Evolutionary conservation across 2,797 vertebrate genomes (phyloP).

Genomic region (Tadarida brasiliensis): DNA sequence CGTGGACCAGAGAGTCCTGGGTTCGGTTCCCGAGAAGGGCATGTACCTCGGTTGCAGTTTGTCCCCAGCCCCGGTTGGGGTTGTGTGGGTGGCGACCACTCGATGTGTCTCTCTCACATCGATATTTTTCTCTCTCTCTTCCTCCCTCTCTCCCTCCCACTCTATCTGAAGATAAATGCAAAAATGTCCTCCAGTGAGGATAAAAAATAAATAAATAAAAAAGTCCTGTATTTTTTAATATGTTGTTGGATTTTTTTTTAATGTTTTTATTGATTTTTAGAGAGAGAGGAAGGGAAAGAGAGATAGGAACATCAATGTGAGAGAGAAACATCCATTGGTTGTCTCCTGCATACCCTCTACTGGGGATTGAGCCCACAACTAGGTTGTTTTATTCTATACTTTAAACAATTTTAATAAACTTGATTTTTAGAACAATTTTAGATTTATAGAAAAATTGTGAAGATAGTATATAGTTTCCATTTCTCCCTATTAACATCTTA

Average conservation of each 20-base stretch:
- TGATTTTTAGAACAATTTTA: not conserved
- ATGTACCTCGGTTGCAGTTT: not conserved
- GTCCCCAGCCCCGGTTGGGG: too few species aligned
- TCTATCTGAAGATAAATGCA: too few species aligned
- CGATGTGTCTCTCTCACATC: not conserved
- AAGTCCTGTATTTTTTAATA: not conserved
- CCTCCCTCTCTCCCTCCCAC: not conserved
- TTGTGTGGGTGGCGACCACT: too few species aligned
- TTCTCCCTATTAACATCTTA: not conserved
- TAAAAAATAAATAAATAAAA: too few species aligned
- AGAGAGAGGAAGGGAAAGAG: too few species aligned
- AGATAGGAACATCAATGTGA: too few species aligned
- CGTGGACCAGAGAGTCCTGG: not conserved
- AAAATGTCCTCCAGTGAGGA: too few species aligned
- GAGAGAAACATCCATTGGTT: too few species aligned
- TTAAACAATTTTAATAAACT: not conserved
- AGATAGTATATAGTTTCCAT: not conserved
- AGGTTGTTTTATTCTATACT: not conserved
- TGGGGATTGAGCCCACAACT: not conserved
- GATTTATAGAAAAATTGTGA: not conserved
- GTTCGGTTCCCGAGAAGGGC: not conserved
- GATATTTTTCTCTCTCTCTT: not conserved
- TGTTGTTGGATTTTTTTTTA: not conserved
- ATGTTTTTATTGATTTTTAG: not conserved
- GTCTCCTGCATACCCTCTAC: too few species aligned